Evolutionary conservation across 2,888 invertebrate genomes (phyloP).

Genomic region (Onchidella celtica): DNA sequence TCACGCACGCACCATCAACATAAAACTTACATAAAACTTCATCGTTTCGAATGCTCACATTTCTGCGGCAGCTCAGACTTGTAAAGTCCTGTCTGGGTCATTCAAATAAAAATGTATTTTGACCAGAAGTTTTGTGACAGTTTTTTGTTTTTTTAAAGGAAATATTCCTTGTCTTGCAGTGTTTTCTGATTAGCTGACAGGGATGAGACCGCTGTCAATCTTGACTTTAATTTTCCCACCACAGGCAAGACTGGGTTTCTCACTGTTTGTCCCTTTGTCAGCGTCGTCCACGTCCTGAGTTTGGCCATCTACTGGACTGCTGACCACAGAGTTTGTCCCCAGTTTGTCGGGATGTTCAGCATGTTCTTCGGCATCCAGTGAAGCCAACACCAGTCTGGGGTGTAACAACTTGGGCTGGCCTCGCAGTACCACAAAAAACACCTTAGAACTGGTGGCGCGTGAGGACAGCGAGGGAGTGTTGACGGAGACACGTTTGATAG

Average conservation of each 20-base stretch:
- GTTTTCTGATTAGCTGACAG: neutral
- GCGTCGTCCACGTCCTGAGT: neutral
- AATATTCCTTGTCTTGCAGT: too few relatives aligned
- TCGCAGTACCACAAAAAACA: constrained; percentile 45
- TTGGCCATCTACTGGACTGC: neutral
- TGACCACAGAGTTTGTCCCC: neutral
- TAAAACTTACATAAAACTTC: too few relatives aligned
- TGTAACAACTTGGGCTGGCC: constrained; percentile 45
- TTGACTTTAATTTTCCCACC: constrained; percentile 13
- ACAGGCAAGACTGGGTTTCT: neutral
- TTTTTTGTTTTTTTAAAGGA: too few relatives aligned
- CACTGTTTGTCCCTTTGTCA: neutral
- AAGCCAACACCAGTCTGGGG: constrained; percentile 36
- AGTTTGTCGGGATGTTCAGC: neutral
- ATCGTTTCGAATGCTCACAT: too few relatives aligned
- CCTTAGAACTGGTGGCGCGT: neutral
- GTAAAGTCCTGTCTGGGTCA: too few relatives aligned
- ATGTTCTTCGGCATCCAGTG: neutral
- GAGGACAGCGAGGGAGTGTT: constrained; percentile 1
- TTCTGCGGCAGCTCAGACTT: too few relatives aligned
- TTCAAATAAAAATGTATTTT: too few relatives aligned
- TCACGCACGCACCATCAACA: too few relatives aligned
- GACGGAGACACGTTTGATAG: constrained; percentile 55
- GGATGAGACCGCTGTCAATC: neutral
- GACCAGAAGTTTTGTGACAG: too few relatives aligned